These are phyloP conservation scores for Peromyscus nudipes DNA, from an alignment of 2,797 vertebrate species.

Conservation along the genomic window DNA sequence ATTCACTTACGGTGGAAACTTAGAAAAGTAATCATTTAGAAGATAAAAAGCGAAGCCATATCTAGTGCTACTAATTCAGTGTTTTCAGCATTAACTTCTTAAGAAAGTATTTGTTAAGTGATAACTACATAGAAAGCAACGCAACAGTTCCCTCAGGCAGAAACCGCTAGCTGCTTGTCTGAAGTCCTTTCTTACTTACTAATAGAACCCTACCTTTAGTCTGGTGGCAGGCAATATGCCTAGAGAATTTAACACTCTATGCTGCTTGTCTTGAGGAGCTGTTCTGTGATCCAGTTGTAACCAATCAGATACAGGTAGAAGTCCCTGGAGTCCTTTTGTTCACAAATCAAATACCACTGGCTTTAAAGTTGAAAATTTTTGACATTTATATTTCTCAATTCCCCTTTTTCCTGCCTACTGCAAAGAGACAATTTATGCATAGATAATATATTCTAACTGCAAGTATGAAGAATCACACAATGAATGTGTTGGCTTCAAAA, in stretches of 20 bases:
- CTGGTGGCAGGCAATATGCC: neutral
- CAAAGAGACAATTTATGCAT: neutral
- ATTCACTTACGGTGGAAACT: neutral
- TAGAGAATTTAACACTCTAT: neutral
- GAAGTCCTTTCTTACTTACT: neutral
- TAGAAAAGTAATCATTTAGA: neutral
- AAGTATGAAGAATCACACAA: neutral
- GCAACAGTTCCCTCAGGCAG: neutral
- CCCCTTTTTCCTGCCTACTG: neutral
- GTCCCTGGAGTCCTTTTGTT: neutral
- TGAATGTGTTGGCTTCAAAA: neutral
- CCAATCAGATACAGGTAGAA: neutral
- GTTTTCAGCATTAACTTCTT: neutral
- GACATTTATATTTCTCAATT: neutral
- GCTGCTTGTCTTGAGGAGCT: neutral
- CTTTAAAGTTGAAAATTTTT: neutral
- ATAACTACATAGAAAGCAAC: neutral
- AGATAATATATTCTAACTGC: neutral
- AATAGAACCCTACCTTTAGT: neutral
- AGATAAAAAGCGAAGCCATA: neutral
- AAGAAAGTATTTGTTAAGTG: neutral
- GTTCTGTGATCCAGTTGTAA: neutral
- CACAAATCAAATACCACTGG: neutral
- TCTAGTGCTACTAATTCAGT: neutral
- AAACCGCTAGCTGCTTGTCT: neutral